phyloP scores from a whole-genome alignment of 2,888 invertebrate species.

The Drosophila algonquin region DNA sequence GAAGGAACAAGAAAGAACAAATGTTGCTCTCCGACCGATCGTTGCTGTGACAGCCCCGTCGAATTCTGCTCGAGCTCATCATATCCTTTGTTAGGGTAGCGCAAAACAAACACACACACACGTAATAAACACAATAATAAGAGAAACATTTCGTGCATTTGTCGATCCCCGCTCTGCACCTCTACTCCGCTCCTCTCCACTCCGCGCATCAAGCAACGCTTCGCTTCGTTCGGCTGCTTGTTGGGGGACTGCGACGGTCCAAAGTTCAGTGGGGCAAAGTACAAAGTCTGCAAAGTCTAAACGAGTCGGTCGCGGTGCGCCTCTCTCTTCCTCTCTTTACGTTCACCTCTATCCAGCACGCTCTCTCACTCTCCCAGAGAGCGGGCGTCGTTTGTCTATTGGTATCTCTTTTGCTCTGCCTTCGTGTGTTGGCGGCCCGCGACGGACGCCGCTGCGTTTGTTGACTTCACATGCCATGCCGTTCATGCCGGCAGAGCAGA shows the following conservation, averaged over 20 bases:
- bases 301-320: conserved; percentile 23
- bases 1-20: too few species aligned
- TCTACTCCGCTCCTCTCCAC: conserved; percentile 6
- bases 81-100: background rate
- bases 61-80: background rate
- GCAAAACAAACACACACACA: conserved; percentile 19
- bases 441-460: conserved; percentile 20
- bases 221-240: conserved; percentile 32
- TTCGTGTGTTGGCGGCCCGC: background rate
- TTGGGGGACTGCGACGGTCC: conserved; percentile 51
- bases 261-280: conserved; percentile 81
- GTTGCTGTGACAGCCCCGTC: background rate
- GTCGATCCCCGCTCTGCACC: conserved; percentile 37
- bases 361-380: background rate
- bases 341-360: background rate
- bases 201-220: conserved; percentile 37
- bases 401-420: background rate
- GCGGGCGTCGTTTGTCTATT: background rate
- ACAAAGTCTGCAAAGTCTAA: conserved; percentile 77
- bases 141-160: conserved; percentile 52
- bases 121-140: conserved; percentile 50
- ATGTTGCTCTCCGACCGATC: too few species aligned
- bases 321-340: conserved; percentile 1
- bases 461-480: conserved; percentile 20
- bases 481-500: conserved; percentile 2